Evolutionary conservation across 2,888 invertebrate species (phyloP), one percentile per base, ranked within the genome.

Genomic region (Myopa testacea): DNA sequence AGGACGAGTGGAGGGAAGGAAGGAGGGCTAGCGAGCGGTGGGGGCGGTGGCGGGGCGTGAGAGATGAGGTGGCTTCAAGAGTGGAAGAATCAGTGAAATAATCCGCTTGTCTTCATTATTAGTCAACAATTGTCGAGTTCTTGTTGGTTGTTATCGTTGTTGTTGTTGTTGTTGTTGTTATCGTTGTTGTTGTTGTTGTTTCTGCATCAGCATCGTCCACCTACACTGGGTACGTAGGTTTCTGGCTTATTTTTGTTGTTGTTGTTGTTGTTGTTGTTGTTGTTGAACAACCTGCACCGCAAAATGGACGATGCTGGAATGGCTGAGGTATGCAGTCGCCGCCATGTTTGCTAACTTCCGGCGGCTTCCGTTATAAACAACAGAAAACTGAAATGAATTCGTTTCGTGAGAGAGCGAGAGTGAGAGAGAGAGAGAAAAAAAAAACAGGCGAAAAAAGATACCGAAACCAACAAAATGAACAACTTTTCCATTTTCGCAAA

Each of bases 71-170:
- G 19, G 60, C 6, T 19, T 19, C 19, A 12, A 60, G 19, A 55
- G 12, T 10, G 16, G 40, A 12, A 63, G 65, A 19, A 19, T 65
- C 65, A 65, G 75, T 63, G 62, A 65, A 69, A 69, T 78, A 78
- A 78, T 75, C 78, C 78, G 78, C 72, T 78, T 75, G 75, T 75
- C 78, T 78, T 71, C 78, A 60, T 75, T 75, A 71, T 72, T 71
- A 70, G 67, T 75, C 78, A 70, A 75, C 76, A 65, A 65, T 68
- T 75, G 58, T 34, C 14, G 26, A 67, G 75, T 58, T 62, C 40
- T 55, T 69, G 26, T 26, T 26, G 26, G 34, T 71, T 38, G 26
- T 55, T 14, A 14, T 55, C 58, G 26, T 26, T 26, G 26, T 1
- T 26, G 26, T 26, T 26, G 26, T 1, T 26, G 26, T 26, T 26